A percentile compares a stretch with the other conserved stretches of the same genome.
Conservation (phyloP, 1,140 invertebrate genomes). For the Coptotermes formosanus region DNA sequence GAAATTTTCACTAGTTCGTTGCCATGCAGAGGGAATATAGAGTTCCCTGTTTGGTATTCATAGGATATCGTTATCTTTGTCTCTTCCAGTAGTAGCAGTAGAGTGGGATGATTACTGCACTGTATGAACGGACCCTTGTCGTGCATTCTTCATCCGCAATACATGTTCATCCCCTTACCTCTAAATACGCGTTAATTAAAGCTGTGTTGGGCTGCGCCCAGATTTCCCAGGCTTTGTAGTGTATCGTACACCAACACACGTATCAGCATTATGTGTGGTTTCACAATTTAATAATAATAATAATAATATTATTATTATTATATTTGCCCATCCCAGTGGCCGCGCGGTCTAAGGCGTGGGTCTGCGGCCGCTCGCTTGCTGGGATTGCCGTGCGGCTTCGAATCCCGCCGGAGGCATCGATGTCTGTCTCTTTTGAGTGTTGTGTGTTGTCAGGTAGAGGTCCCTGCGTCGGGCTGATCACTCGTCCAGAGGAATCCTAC, state of each 20-base stretch:
- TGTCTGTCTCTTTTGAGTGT: no score
- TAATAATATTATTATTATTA: background rate
- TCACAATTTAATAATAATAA: background rate
- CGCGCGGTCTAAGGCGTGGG: no score
- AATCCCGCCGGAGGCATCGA: no score
- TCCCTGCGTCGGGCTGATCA: no score
- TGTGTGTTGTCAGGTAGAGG: no score
- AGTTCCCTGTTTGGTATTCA: slow-evolving; percentile 12
- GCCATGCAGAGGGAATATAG: background rate
- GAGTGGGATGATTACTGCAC: background rate
- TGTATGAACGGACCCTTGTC: background rate
- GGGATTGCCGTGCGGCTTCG: no score
- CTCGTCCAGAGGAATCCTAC: no score
- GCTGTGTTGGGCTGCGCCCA: background rate
- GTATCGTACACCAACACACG: no score
- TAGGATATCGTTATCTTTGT: background rate
- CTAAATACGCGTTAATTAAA: background rate
- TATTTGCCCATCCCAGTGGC: no score
- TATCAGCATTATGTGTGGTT: background rate
- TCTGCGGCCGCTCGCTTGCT: no score
- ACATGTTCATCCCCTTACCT: background rate
- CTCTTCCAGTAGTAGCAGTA: background rate
- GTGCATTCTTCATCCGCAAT: background rate
- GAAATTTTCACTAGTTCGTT: background rate
- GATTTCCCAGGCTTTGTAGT: background rate